phyloP scores from a whole-genome alignment of 2,797 vertebrate species.

The Apodemus agrarius region DNA sequence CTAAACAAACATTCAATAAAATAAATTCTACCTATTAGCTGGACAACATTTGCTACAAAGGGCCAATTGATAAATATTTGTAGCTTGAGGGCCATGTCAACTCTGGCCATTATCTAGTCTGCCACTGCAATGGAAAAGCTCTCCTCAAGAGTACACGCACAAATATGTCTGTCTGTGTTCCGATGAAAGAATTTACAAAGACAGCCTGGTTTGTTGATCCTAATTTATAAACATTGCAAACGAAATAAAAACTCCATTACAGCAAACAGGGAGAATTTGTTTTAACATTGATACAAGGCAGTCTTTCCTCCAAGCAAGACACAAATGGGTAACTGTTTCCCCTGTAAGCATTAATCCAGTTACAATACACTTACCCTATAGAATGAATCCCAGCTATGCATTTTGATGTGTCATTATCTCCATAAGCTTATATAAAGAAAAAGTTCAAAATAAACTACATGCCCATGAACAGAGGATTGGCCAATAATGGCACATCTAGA shows the following conservation, averaged over 20 bases:
- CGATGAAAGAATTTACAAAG: not conserved
- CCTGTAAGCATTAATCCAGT: constrained; percentile 8
- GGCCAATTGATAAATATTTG: not conserved
- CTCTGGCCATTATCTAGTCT: not conserved
- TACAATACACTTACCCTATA: not conserved
- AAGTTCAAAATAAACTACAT: constrained; percentile 38
- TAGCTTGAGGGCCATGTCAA: not conserved
- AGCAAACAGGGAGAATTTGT: not conserved
- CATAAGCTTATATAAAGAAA: not conserved
- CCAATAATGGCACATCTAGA: not conserved
- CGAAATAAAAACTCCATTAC: not conserved
- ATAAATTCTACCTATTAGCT: constrained; percentile 22
- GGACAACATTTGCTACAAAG: not conserved
- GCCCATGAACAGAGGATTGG: not conserved
- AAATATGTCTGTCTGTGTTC: not conserved
- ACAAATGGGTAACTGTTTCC: constrained; percentile 7
- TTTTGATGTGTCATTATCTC: not conserved
- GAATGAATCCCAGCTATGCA: not conserved
- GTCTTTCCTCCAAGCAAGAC: constrained; percentile 18
- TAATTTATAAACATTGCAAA: not conserved
- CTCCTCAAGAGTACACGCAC: not conserved
- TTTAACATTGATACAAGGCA: not conserved
- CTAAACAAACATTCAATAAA: not conserved
- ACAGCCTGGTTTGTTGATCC: not conserved
- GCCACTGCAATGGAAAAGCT: not conserved